Base-by-base conservation (phyloP, 2,797 vertebrate genomes). In the Myripristis murdjan region DNA sequence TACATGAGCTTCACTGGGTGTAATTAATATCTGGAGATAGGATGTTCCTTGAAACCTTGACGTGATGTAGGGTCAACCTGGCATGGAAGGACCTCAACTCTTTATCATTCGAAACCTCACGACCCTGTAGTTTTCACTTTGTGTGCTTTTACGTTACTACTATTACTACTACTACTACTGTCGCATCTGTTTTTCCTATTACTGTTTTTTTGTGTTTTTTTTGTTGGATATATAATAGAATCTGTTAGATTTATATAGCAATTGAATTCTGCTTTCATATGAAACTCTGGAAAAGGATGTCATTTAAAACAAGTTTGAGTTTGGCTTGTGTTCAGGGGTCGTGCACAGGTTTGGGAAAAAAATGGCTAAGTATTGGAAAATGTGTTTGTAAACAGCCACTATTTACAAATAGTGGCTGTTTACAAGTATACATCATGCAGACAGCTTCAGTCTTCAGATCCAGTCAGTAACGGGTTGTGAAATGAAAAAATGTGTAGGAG, bases 161-260 rank as follows among this genome's bases (percentile, higher is more conserved):
- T 80, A n/a, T n/a, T n/a, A n/a, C n/a, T n/a, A n/a, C n/a, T n/a
- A n/a, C n/a, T n/a, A n/a, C n/a, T n/a, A n/a, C 77, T 76, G 59
- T 71, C 44, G 28, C 41, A 52, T 54, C 49, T 79, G 67, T 49
- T 23, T 63, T 60, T 71, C 5, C 48, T 77, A n/a, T n/a, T n/a
- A n/a, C n/a, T n/a, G n/a, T n/a, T n/a, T n/a, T n/a, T n/a, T n/a
- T n/a, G n/a, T 54, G 60, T 41, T 72, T 33, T 82, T 86, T 81
- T 85, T 33, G n/a, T 55, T 76, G 73, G 49, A 70, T 26, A 48
- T 58, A 35, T 74, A 73, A 55, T 48, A 7, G 39, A 78, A 43
- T 22, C 75, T 77, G 55, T 79, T 72, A 79, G 67, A 61, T 23
- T 0, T 66, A 60, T 61, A 53, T 47, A 67, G 23, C 22, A 6